phyloP scores from a whole-genome alignment of 2,888 invertebrate genomes.

The Macrophya annulata region DNA sequence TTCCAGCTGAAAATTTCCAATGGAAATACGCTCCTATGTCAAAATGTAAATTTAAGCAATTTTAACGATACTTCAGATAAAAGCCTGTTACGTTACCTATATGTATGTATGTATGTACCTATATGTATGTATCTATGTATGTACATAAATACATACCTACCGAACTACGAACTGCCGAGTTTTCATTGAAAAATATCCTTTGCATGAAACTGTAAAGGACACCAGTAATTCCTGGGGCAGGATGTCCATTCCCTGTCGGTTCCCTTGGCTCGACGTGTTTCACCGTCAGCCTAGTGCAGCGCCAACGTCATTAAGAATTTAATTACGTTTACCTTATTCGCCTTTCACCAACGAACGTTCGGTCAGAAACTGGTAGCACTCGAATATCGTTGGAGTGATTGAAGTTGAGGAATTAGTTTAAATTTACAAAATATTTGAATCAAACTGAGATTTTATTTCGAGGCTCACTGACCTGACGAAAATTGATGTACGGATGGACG shows the following conservation, averaged over 20 bases:
- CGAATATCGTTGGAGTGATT: constrained; percentile 15
- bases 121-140: neutral
- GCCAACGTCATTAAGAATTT: constrained; percentile 44
- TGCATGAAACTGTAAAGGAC: constrained; percentile 37
- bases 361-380: constrained; percentile 35
- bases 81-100: neutral
- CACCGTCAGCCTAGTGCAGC: constrained; percentile 28
- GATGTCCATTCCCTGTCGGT: constrained; percentile 22
- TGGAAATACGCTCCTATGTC: constrained; percentile 4
- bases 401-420: constrained; percentile 27
- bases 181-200: constrained; percentile 43
- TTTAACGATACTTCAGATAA: constrained; percentile 30
- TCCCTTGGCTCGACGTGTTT: neutral
- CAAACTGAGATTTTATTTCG: constrained; percentile 26
- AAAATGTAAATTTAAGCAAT: constrained; percentile 44
- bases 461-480: constrained; percentile 2
- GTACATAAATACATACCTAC: neutral
- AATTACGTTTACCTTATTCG: constrained; percentile 50
- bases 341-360: neutral
- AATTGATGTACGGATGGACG: constrained; percentile 12
- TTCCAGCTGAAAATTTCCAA: constrained; percentile 40
- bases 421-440: constrained; percentile 32
- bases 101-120: neutral
- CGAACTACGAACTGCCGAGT: neutral
- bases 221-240: constrained; percentile 24